Conservation (phyloP, 2,888 invertebrate genomes). For the Tetragnatha montana region DNA sequence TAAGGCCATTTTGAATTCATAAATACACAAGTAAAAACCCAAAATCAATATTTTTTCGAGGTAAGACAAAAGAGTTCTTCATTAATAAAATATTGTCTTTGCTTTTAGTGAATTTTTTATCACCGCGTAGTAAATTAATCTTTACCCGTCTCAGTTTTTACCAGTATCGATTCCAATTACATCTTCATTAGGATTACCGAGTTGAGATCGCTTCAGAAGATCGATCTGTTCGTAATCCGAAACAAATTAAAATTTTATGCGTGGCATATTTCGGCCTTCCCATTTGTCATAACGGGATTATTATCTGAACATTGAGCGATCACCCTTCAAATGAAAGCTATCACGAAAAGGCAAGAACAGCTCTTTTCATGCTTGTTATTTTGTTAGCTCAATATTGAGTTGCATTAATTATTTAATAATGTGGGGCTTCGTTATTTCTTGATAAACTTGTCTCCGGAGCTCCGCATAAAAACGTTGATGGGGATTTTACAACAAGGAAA, state of each 20-base stretch:
- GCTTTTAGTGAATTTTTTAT: too few relatives aligned
- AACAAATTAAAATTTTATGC: slow-evolving; percentile 26
- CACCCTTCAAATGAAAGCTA: slow-evolving; percentile 1
- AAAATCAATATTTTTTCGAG: too few relatives aligned
- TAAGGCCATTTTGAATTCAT: too few relatives aligned
- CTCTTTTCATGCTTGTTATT: not conserved
- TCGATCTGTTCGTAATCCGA: slow-evolving; percentile 8
- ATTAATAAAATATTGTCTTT: too few relatives aligned
- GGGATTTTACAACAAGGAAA: not conserved
- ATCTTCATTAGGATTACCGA: not conserved
- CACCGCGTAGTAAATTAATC: not conserved
- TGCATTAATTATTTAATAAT: slow-evolving; percentile 3
- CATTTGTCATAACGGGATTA: slow-evolving; percentile 34
- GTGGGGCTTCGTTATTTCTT: not conserved
- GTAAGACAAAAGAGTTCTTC: too few relatives aligned
- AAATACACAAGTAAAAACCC: too few relatives aligned
- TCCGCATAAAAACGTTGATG: not conserved
- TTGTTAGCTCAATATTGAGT: not conserved
- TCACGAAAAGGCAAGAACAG: slow-evolving; percentile 2
- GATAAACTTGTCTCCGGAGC: not conserved
- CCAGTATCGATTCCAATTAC: not conserved
- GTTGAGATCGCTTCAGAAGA: not conserved
- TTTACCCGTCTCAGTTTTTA: not conserved
- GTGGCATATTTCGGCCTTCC: not conserved
- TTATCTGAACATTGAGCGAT: slow-evolving; percentile 22